Evolutionary conservation across 1,140 invertebrate species (phyloP).

Genomic region (Paraescarpia echinospica): DNA sequence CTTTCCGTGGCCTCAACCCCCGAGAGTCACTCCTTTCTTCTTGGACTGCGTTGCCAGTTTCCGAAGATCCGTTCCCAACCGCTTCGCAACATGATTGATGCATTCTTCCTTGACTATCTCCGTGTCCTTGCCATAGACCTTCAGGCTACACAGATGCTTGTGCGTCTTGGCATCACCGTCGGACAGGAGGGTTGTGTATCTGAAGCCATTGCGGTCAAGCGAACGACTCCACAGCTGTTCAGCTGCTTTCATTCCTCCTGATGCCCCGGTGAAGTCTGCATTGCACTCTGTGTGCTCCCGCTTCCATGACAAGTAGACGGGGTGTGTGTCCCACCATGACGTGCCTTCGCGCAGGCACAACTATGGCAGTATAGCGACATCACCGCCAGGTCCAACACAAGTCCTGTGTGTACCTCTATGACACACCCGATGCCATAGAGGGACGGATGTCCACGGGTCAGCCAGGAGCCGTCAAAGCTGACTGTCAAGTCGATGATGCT

Average conservation of each 20-base stretch:
- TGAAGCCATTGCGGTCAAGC: too few species aligned
- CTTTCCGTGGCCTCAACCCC: not conserved
- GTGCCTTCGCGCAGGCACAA: not conserved
- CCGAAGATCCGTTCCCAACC: too few species aligned
- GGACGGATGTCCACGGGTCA: not conserved
- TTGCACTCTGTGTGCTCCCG: too few species aligned
- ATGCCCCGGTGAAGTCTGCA: too few species aligned
- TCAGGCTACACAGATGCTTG: too few species aligned
- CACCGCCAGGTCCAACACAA: not conserved
- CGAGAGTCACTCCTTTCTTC: not conserved
- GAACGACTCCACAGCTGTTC: too few species aligned
- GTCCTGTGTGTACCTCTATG: not conserved
- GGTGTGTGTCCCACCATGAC: not conserved
- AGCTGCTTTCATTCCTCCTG: too few species aligned
- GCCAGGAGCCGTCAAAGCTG: not conserved
- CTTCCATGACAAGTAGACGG: not conserved
- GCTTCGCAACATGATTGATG: slow-evolving; percentile 9
- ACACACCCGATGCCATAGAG: not conserved
- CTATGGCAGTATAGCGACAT: not conserved
- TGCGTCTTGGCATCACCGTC: too few species aligned
- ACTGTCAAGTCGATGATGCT: not conserved
- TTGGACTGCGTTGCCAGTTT: not conserved
- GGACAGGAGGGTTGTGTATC: too few species aligned
- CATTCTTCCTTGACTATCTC: not conserved
- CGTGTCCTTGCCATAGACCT: too few species aligned